Evolutionary conservation across 2,888 invertebrate genomes (phyloP).

Genomic region (Caenorhabditis virilis): DNA sequence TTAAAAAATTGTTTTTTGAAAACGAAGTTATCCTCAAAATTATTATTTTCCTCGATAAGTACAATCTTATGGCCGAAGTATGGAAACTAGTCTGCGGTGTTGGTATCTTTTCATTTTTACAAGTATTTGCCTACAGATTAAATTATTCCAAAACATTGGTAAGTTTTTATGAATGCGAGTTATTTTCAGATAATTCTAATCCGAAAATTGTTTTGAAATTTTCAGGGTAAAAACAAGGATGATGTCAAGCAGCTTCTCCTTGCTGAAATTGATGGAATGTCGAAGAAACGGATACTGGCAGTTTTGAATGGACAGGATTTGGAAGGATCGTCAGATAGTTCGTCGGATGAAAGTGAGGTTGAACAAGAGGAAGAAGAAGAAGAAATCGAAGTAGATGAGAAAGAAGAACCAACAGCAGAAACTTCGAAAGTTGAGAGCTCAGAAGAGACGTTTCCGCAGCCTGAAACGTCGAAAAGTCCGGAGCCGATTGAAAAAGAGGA

Average conservation of each 20-base stretch:
- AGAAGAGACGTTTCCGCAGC: no score
- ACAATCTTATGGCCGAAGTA: neutral
- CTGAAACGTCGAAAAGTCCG: no score
- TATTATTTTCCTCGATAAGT: neutral
- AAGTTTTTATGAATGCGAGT: neutral
- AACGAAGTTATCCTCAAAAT: neutral
- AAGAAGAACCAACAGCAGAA: neutral
- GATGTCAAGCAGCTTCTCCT: conserved; percentile 28
- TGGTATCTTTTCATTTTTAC: neutral
- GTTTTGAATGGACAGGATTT: conserved; percentile 21
- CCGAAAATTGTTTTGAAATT: neutral
- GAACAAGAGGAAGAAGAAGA: neutral
- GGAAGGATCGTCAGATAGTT: conserved; percentile 32
- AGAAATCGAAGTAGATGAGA: conserved; percentile 1
- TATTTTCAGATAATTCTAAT: neutral
- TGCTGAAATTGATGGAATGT: conserved; percentile 34
- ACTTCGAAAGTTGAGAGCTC: neutral
- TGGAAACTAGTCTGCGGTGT: neutral
- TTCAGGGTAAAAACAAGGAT: conserved; percentile 26
- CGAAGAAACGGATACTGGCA: conserved; percentile 22
- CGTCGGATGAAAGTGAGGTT: conserved; percentile 11
- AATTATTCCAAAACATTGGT: neutral
- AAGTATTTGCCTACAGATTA: no score
- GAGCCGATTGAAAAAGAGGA: no score
- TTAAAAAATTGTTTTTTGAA: neutral